These are phyloP conservation scores for Euura lappo DNA, from an alignment of 1,140 invertebrate genomes.

Conservation along the genomic window DNA sequence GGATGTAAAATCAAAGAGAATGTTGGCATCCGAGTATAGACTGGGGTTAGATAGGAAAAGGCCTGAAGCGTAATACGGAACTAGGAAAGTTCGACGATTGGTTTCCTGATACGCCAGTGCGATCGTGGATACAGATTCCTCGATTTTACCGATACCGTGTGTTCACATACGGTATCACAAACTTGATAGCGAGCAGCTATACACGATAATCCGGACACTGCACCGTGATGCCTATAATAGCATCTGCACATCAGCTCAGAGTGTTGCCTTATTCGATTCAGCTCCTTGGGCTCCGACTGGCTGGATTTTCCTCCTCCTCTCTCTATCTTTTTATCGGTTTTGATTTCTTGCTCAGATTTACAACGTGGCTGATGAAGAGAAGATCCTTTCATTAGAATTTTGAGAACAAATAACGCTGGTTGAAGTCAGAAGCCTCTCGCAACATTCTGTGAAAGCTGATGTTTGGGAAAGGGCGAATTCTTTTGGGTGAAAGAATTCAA, in stretches of 20 bases:
- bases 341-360: no score
- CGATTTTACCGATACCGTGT: background rate
- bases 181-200: background rate
- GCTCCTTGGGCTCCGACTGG: background rate
- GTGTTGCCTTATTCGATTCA: background rate
- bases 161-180: background rate
- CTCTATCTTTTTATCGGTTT: no score
- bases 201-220: background rate
- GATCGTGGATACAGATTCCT: background rate
- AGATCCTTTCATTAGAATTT: no score
- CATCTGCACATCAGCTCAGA: background rate
- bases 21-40: no score
- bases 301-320: no score
- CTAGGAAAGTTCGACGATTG: conserved; percentile 1
- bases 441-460: no score
- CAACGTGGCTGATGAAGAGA: no score
- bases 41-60: background rate
- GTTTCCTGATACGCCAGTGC: conserved; percentile 1
- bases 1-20: no score
- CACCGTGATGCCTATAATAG: background rate
- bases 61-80: background rate
- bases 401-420: no score
- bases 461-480: no score
- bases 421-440: no score
- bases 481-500: no score